phyloP scores from a whole-genome alignment of 1,140 invertebrate genomes.

The Saccostrea cuccullata region DNA sequence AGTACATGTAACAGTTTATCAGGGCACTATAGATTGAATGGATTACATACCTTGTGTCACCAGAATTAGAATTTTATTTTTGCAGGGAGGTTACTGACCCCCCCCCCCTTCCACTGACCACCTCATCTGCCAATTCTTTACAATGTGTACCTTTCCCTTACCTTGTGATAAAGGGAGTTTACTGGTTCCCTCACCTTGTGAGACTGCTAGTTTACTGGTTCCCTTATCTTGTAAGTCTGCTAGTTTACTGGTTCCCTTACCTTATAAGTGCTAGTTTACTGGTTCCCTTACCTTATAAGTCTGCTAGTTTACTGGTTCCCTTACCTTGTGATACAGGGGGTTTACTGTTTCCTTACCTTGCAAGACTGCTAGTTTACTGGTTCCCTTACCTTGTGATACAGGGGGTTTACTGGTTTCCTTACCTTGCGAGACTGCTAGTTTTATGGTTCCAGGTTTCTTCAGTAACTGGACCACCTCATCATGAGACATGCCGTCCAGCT shows the following conservation, averaged over 20 bases:
- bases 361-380: too few relatives aligned
- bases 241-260: too few relatives aligned
- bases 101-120: too few relatives aligned
- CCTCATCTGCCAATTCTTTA: too few relatives aligned
- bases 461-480: conserved; percentile 71
- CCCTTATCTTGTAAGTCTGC: too few relatives aligned
- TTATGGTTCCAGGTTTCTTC: conserved; percentile 68
- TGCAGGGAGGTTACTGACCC: too few relatives aligned
- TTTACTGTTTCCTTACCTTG: too few relatives aligned
- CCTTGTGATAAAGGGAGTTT: neutral
- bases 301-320: too few relatives aligned
- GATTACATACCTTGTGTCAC: neutral
- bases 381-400: neutral
- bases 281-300: too few relatives aligned
- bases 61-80: neutral
- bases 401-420: neutral
- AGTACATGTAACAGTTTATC: neutral
- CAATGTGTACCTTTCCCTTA: too few relatives aligned
- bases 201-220: neutral
- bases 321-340: too few relatives aligned
- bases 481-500: conserved; percentile 75
- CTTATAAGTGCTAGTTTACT: too few relatives aligned
- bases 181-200: neutral
- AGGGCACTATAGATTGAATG: neutral
- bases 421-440: conserved; percentile 74